Conservation (phyloP, 2,888 invertebrate genomes). For the Netelia inedita region DNA sequence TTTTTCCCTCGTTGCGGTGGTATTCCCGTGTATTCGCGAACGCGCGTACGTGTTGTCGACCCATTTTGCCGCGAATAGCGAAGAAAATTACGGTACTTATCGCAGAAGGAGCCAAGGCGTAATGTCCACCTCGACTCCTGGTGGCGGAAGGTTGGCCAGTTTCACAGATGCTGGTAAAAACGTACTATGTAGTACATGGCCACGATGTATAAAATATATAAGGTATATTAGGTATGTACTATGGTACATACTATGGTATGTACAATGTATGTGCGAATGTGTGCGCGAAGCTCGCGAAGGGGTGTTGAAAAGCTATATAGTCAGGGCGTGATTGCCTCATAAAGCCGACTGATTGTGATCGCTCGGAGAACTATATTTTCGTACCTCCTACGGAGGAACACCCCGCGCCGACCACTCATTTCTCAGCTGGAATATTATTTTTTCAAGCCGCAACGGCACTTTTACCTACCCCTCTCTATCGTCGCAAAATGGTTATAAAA, state of each 20-base stretch:
- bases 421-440: constrained; percentile 62
- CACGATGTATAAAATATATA: constrained; percentile 12
- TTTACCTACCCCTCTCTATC: constrained; percentile 13
- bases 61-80: constrained; percentile 69
- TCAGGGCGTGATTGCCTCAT: constrained; percentile 75
- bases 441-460: constrained; percentile 8
- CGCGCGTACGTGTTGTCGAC: constrained; percentile 51
- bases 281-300: constrained; percentile 38
- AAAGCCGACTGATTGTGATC: constrained; percentile 77
- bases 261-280: constrained; percentile 10
- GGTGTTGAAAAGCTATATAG: constrained; percentile 72
- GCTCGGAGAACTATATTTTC: constrained; percentile 66
- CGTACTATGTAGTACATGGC: constrained; percentile 25
- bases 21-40: constrained; percentile 38
- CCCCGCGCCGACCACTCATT: constrained; percentile 68
- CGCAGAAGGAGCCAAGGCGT: constrained; percentile 69
- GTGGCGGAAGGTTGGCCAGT: constrained; percentile 33
- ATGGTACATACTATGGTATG: constrained; percentile 12
- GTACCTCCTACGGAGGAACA: constrained; percentile 54
- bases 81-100: constrained; percentile 75
- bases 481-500: constrained; percentile 32
- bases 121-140: constrained; percentile 70
- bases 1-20: background rate
- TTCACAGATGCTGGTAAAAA: constrained; percentile 41
- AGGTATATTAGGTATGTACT: constrained; percentile 14